Percentiles rank a stretch among this genome's conserved stretches.
Evolutionary conservation across 1,140 invertebrate genomes (phyloP).

Genomic region (Chironomus striatipennis): DNA sequence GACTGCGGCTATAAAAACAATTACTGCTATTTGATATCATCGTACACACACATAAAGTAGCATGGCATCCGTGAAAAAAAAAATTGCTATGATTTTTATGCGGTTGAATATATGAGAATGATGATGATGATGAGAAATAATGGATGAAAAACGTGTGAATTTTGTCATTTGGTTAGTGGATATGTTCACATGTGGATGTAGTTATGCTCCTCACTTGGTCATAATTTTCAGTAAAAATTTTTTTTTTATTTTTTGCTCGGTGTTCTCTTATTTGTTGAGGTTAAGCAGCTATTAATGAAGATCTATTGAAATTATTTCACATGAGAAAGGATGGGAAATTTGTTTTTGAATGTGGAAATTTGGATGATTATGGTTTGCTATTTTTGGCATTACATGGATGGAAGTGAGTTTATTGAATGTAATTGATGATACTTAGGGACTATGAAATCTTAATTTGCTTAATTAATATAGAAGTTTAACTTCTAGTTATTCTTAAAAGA

Average conservation of each 20-base stretch:
- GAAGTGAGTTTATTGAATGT: no score
- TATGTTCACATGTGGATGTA: not conserved
- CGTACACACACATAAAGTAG: not conserved
- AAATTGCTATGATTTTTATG: constrained; percentile 14
- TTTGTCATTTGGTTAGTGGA: not conserved
- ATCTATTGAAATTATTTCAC: constrained; percentile 7
- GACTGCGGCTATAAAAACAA: constrained; percentile 6
- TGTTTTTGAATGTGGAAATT: not conserved
- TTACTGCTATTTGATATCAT: constrained; percentile 1
- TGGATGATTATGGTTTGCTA: not conserved
- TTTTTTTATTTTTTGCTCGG: not conserved
- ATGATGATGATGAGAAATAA: constrained; percentile 13
- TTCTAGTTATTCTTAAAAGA: no score
- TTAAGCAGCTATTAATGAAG: constrained; percentile 7
- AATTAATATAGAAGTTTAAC: no score
- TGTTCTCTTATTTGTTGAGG: not conserved
- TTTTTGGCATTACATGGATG: no score
- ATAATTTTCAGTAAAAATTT: not conserved
- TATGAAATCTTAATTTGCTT: no score
- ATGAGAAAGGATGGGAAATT: not conserved
- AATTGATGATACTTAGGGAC: no score
- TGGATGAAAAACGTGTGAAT: constrained; percentile 16
- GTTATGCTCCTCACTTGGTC: no score
- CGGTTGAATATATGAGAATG: not conserved
- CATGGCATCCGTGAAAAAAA: not conserved